These are phyloP conservation scores for Sipha maydis DNA, from an alignment of 2,888 invertebrate species.

Conservation along the genomic window DNA sequence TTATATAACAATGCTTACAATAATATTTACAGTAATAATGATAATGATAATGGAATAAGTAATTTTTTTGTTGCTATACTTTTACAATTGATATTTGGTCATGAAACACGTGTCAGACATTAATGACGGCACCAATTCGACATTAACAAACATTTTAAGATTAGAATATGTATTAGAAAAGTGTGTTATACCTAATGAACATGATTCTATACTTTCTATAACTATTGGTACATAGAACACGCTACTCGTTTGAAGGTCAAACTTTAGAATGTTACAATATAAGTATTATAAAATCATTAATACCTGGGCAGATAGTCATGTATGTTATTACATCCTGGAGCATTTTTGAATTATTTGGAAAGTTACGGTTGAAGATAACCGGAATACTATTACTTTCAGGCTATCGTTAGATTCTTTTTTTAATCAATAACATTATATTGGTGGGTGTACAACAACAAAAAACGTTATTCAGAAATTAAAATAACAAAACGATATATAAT, in stretches of 20 bases:
- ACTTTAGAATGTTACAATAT: conserved; percentile 46
- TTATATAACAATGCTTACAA: background rate
- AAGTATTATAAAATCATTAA: conserved; percentile 9
- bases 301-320: background rate
- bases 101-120: background rate
- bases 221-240: conserved; percentile 6
- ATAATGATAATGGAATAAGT: conserved; percentile 1
- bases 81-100: conserved; percentile 13
- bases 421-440: background rate
- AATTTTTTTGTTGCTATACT: background rate
- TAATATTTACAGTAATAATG: background rate
- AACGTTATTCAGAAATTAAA: background rate
- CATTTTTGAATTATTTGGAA: conserved; percentile 31
- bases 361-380: conserved; percentile 10
- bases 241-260: conserved; percentile 25
- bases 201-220: conserved; percentile 20
- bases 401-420: background rate
- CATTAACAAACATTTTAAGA: background rate
- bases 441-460: background rate
- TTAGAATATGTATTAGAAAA: conserved; percentile 19
- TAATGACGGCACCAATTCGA: background rate
- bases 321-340: background rate
- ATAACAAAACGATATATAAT: background rate
- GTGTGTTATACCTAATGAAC: background rate
- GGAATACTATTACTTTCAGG: background rate